phyloP scores from a whole-genome alignment of 2,113 vertebrate genomes.

The Oenanthe melanoleuca region DNA sequence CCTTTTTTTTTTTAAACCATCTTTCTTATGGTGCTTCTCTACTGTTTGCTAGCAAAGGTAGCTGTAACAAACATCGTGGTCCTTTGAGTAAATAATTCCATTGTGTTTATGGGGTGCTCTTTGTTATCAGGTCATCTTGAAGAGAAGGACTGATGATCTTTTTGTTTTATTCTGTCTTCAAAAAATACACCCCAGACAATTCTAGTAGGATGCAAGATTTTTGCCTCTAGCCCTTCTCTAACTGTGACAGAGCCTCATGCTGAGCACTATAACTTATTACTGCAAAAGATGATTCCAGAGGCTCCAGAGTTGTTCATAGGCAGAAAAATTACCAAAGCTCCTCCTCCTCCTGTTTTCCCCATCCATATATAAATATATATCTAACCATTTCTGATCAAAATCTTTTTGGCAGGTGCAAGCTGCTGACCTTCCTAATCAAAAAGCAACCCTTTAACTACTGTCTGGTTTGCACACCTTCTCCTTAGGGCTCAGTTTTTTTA shows the following conservation, averaged over 20 bases:
- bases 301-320: not conserved
- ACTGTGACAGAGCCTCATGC: not conserved
- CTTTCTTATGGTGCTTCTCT: not conserved
- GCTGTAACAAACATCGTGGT: not conserved
- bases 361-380: not conserved
- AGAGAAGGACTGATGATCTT: not conserved
- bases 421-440: not conserved
- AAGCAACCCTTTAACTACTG: not conserved
- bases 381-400: not conserved
- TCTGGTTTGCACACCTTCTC: not conserved
- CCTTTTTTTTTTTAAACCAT: not conserved
- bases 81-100: not conserved
- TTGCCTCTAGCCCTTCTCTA: not conserved
- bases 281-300: not conserved
- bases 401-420: not conserved
- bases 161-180: not conserved
- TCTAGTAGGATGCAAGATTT: not conserved
- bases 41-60: not conserved
- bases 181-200: not conserved
- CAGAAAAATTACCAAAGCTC: not conserved
- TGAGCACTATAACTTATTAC: not conserved
- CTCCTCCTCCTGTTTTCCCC: not conserved
- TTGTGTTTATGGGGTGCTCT: not conserved
- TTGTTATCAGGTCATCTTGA: not conserved
- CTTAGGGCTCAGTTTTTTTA: not conserved